Evolutionary conservation across 2,888 invertebrate species (phyloP).

Genomic region (Adelphocoris suturalis): DNA sequence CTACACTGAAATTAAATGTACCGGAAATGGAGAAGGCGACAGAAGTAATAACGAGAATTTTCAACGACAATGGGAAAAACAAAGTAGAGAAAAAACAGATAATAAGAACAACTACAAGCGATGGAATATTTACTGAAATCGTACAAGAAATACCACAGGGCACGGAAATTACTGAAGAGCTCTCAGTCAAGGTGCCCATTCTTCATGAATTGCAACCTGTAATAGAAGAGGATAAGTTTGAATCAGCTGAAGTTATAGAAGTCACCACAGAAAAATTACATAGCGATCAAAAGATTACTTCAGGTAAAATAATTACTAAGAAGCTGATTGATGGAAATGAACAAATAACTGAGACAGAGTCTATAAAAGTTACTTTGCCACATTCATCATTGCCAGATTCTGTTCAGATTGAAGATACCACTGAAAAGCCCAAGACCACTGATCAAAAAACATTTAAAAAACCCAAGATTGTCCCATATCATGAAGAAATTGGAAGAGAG

Average conservation of each 20-base stretch:
- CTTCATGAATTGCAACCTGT: conserved; percentile 41
- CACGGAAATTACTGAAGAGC: conserved; percentile 63
- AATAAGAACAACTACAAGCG: conserved; percentile 68
- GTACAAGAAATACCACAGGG: conserved; percentile 72
- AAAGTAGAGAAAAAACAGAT: conserved; percentile 67
- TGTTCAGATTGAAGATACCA: conserved; percentile 31
- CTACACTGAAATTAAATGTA: too few relatives aligned
- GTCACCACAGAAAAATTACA: conserved; percentile 58
- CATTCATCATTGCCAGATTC: background rate
- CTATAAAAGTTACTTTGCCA: background rate
- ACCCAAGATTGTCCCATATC: background rate
- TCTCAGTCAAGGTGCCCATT: conserved; percentile 53
- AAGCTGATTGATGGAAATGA: conserved; percentile 72
- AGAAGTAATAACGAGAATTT: conserved; percentile 59
- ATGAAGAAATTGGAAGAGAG: conserved; percentile 79
- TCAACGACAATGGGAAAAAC: conserved; percentile 54
- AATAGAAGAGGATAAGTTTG: conserved; percentile 65
- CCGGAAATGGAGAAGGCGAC: conserved; percentile 50
- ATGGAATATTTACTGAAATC: conserved; percentile 77
- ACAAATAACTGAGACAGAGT: conserved; percentile 52
- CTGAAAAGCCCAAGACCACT: background rate
- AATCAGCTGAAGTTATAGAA: conserved; percentile 57
- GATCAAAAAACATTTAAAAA: background rate
- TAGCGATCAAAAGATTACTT: conserved; percentile 27
- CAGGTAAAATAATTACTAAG: conserved; percentile 59